Percentiles rank a stretch among this genome's conserved stretches.
Conservation (phyloP, 2,888 invertebrate species). For the Scaptomyza polygonia region DNA sequence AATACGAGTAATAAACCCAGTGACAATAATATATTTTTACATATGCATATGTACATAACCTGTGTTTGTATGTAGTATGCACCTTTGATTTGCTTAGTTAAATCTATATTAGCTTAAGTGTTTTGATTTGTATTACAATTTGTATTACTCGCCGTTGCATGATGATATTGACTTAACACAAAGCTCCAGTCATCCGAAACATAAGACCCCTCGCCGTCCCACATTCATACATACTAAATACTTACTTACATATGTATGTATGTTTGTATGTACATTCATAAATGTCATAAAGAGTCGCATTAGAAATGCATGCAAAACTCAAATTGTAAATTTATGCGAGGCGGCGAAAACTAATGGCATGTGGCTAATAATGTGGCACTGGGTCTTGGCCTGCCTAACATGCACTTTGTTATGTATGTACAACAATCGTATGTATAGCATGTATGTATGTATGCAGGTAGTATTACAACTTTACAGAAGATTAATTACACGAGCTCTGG, state of each 20-base stretch:
- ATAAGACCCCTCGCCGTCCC: constrained; percentile 1
- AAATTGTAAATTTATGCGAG: constrained; percentile 62
- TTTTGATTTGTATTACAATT: neutral
- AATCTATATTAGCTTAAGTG: constrained; percentile 21
- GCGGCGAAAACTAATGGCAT: constrained; percentile 64
- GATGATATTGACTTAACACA: constrained; percentile 20
- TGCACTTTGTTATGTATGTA: too few species aligned
- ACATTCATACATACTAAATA: neutral
- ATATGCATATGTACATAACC: neutral
- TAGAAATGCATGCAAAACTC: constrained; percentile 63
- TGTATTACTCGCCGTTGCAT: neutral
- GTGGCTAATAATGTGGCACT: constrained; percentile 57
- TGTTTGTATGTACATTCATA: constrained; percentile 1
- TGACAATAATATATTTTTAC: neutral
- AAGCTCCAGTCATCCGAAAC: constrained; percentile 40
- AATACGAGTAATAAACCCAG: neutral
- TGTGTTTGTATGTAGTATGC: too few species aligned
- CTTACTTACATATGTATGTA: too few species aligned
- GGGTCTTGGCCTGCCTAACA: constrained; percentile 16
- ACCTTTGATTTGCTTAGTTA: neutral
- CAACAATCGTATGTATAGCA: too few species aligned
- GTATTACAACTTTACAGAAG: constrained; percentile 68
- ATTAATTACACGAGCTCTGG: constrained; percentile 66
- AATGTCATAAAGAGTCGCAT: constrained; percentile 61
- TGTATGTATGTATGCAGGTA: constrained; percentile 26